These are phyloP conservation scores for Hyposoter dolosus DNA, from an alignment of 2,888 invertebrate genomes.

Conservation along the genomic window DNA sequence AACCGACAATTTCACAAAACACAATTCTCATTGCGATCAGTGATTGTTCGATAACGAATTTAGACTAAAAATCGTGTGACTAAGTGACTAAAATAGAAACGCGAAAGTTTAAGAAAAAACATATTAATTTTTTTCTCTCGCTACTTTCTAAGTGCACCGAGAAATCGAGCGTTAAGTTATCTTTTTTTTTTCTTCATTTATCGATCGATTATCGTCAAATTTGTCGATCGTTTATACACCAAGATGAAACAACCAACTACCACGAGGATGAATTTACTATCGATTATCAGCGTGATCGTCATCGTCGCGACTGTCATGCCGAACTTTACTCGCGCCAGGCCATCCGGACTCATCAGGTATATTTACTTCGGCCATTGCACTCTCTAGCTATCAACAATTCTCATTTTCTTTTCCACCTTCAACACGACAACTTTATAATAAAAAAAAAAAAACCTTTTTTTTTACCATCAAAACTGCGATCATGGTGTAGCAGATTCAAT, in stretches of 20 bases:
- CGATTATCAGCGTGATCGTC: constrained; percentile 63
- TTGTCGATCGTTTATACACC: constrained; percentile 13
- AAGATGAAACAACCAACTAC: constrained; percentile 51
- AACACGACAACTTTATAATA: too few species aligned
- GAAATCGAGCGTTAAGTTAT: neutral
- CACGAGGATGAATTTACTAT: constrained; percentile 59
- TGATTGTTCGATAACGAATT: neutral
- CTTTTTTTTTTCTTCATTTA: neutral
- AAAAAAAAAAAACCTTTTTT: too few species aligned
- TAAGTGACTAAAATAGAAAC: constrained; percentile 33
- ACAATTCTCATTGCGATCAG: constrained; percentile 1
- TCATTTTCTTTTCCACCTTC: neutral
- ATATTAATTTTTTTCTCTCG: neutral
- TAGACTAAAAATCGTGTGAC: constrained; percentile 4
- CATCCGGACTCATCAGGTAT: constrained; percentile 76
- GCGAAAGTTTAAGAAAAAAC: neutral
- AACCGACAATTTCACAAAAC: neutral
- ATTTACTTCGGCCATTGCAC: constrained; percentile 40
- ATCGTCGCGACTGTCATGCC: constrained; percentile 73
- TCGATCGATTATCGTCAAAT: constrained; percentile 12
- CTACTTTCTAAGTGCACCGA: constrained; percentile 28
- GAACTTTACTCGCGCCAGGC: constrained; percentile 74
- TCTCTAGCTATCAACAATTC: neutral
- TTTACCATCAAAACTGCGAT: neutral
- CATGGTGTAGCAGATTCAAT: neutral